A percentile compares a stretch with the other conserved stretches of the same genome.
Conservation (phyloP, 2,113 vertebrate genomes). For the Elachura formosa region DNA sequence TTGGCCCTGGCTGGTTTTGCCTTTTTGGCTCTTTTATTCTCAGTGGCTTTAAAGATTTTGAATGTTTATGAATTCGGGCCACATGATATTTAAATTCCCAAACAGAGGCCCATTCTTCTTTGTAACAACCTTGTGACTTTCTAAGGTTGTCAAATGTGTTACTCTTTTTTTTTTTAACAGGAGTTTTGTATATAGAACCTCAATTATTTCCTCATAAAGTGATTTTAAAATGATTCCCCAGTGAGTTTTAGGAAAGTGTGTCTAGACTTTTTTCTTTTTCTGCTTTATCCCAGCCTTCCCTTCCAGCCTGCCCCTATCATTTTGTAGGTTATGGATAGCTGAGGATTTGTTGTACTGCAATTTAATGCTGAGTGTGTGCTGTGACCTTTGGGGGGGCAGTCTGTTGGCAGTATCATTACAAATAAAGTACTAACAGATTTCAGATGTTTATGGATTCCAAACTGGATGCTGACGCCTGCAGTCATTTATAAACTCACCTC, state of each 20-base stretch:
- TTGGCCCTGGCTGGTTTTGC: not conserved
- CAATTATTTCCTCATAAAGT: conserved; percentile 77
- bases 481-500: not conserved
- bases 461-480: not conserved
- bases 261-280: conserved; percentile 74
- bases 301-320: conserved; percentile 60
- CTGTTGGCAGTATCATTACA: conserved; percentile 63
- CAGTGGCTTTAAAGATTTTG: conserved; percentile 48
- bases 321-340: conserved; percentile 69
- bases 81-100: conserved; percentile 53
- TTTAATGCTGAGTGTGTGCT: conserved; percentile 59
- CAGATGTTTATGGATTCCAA: conserved; percentile 48
- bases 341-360: conserved; percentile 74
- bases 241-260: conserved; percentile 71
- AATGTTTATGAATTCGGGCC: conserved; percentile 61
- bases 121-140: conserved; percentile 64
- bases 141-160: conserved; percentile 44
- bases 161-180: conserved; percentile 40
- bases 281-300: conserved; percentile 47
- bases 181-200: conserved; percentile 69
- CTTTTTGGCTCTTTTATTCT: conserved; percentile 36
- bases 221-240: conserved; percentile 71
- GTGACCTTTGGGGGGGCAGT: conserved; percentile 68
- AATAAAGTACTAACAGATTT: conserved; percentile 65
- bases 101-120: conserved; percentile 64